Evolutionary conservation across 2,113 vertebrate species (phyloP), one percentile per base, ranked within the genome.

Genomic region (Arvicanthis niloticus): DNA sequence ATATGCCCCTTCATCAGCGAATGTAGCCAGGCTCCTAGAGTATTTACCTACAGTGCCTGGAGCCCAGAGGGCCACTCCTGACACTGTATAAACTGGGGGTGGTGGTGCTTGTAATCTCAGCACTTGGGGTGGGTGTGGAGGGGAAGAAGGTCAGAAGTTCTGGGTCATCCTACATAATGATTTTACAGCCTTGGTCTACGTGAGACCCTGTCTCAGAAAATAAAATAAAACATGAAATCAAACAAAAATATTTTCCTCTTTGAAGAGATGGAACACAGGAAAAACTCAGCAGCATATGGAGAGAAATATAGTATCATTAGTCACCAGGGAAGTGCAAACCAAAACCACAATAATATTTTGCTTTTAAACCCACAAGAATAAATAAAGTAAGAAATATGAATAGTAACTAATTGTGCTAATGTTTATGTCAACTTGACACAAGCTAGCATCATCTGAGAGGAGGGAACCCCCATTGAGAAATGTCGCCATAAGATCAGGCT

Each of bases 261-360:
- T 82, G 53, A 95, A 91, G 48, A 94, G 22, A 62, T 67, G 3
- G 34, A 92, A 88, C 15, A 87, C 56, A 21, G 76, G 3, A 86
- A 77, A 51, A 88, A 86, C 89, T 92, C 93, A 62, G 76, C n/a
- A 93, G 73, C 37, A 37, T n/a, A 42, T 16, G 56, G 65, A 90
- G 88, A 95, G 37, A 93, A 67, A 22, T 16, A 75, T 34, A 86
- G 22, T 42, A 73, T 73, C 81, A 29, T 65, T 65, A 78, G 53
- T 88, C 40, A 56, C 45, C 51, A 48, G n/a, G 62, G 76, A 94
- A 75, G 84, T 48, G 12, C 42, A 65, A 81, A 85, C 91, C 60
- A 91, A 96, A 95, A 80, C 56, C 40, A 67, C 48, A 75, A 15
- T 48, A 42, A 67, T 31, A 72, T 13, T 40, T 9, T 31, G 60